Base-by-base conservation (phyloP, 2,888 invertebrate genomes). In the Mellilla xanthometata region DNA sequence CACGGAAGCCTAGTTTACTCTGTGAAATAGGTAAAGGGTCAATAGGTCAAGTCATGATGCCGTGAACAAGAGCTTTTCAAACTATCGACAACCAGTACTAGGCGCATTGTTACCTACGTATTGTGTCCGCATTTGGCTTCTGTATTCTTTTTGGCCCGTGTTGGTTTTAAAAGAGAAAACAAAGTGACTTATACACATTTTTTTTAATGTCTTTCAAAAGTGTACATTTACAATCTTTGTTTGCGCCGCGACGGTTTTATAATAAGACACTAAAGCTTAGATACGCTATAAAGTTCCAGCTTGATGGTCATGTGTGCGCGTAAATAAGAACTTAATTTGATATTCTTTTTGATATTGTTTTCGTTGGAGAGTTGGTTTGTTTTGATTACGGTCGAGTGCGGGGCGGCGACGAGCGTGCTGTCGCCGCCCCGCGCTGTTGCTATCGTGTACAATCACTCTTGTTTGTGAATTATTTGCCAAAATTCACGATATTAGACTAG, bases 391-490 rank as follows among this genome's bases (percentile, higher is more conserved):
- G 58, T 56, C 43, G 62, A 63, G 62, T 53, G 57, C 39, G 56
- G 58, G 52, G 33, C 54, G 72, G 79, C 44, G 78, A 79, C 68
- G 24, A 65, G 76, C 74, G 49, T 76, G 57, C 47, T 62, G 68
- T 77, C 81, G 60, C 81, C 78, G 68, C 77, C 79, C 70, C 51
- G 39, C 55, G 53, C 62, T 60, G 58, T 49, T 51, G 45, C 59
- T 73, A 60, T 72, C 76, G 71, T 71, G 72, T 68, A 72, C 72
- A 65, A 73, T 67, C 68, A 69, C 63, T 71, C 59, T 63, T 63
- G 65, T 72, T 68, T 61, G 59, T 65, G 62, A 63, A 64, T 68
- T 68, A 71, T 74, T 69, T 62, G 62, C 62, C 59, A 65, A 72
- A 70, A 46, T 67, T 71, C 55, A 45, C 59, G 62, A 62, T 70